phyloP scores from a whole-genome alignment of 2,797 vertebrate species.

The Sebastes taczanowskii region DNA sequence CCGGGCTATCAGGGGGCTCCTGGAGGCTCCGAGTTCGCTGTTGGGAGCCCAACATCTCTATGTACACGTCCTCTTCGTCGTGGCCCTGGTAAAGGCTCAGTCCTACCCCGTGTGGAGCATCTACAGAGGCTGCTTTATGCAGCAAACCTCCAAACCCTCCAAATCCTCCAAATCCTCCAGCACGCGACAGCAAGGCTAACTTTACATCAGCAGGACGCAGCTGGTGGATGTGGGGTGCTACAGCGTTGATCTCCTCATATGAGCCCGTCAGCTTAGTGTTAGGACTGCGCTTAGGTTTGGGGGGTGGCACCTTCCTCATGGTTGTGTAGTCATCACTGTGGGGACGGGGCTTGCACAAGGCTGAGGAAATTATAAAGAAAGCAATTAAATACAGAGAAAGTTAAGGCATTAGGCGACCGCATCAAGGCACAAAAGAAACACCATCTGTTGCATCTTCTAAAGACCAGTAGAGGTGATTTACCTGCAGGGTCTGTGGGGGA shows the following conservation, averaged over 20 bases:
- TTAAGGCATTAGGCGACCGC: conserved; percentile 12
- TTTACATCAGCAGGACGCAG: conserved; percentile 86
- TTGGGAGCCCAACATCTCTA: conserved; percentile 93
- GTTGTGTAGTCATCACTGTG: conserved; percentile 98
- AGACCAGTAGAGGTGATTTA: conserved; percentile 54
- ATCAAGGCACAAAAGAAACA: conserved; percentile 1
- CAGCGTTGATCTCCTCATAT: conserved; percentile 91
- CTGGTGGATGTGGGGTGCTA: conserved; percentile 73
- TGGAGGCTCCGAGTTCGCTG: conserved; percentile 75
- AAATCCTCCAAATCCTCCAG: conserved; percentile 78
- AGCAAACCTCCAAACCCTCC: conserved; percentile 69
- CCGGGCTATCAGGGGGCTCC: conserved; percentile 83
- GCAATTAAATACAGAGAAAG: conserved; percentile 12
- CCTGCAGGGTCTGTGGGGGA: conserved; percentile 82
- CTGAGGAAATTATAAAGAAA: conserved; percentile 69
- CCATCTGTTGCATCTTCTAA: conserved; percentile 34
- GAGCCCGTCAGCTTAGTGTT: conserved; percentile 95
- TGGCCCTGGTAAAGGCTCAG: conserved; percentile 80
- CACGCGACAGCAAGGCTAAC: conserved; percentile 79
- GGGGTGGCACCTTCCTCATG: conserved; percentile 96
- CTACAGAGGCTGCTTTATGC: conserved; percentile 82
- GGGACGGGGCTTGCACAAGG: conserved; percentile 90
- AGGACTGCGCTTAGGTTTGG: conserved; percentile 95
- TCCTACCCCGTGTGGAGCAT: conserved; percentile 77
- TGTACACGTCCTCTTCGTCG: conserved; percentile 92